phyloP scores from a whole-genome alignment of 2,113 vertebrate species.

The Pteronura brasiliensis region DNA sequence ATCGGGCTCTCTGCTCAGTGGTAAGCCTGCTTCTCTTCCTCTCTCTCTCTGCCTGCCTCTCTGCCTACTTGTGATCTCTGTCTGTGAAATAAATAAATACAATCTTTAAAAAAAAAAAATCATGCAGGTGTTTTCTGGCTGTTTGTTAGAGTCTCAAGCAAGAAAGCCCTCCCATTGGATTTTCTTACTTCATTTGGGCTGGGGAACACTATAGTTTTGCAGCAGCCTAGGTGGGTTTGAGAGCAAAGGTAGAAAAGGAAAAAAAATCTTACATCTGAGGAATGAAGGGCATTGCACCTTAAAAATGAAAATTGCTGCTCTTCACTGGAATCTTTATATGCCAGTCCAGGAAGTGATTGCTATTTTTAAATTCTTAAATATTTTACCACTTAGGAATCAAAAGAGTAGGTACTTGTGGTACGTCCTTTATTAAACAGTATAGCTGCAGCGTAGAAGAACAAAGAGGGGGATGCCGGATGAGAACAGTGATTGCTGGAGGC shows the following conservation, averaged over 20 bases:
- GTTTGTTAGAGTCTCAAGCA: neutral
- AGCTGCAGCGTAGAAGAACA: neutral
- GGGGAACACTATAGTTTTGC: neutral
- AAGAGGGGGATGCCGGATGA: neutral
- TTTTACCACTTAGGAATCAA: neutral
- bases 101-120: neutral
- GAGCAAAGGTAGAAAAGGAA: neutral
- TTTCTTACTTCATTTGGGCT: neutral
- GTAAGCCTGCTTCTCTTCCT: no score
- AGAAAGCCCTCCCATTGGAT: neutral
- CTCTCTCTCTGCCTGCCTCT: no score
- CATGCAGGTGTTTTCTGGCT: neutral
- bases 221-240: neutral
- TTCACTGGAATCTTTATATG: neutral
- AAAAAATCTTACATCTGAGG: neutral
- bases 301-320: neutral
- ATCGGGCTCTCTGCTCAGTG: no score
- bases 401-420: neutral
- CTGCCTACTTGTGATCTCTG: no score
- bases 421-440: neutral
- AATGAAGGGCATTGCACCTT: neutral
- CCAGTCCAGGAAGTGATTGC: neutral
- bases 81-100: no score
- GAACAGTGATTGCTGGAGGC: neutral
- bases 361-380: neutral